These are phyloP conservation scores for Invenusta paracnida DNA, from an alignment of 2,888 invertebrate species.

Conservation along the genomic window DNA sequence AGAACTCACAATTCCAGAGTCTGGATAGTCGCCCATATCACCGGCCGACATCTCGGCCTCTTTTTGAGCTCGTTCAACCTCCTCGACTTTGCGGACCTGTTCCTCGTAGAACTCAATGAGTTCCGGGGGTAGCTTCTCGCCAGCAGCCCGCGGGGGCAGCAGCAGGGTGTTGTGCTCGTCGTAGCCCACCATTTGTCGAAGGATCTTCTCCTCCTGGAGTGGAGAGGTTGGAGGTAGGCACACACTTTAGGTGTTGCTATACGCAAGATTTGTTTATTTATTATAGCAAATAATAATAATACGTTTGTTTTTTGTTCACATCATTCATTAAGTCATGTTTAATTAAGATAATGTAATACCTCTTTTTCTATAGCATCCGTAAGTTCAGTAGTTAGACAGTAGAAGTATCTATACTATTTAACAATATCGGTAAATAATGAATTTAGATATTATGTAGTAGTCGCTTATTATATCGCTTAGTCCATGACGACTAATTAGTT, in stretches of 20 bases:
- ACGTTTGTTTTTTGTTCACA: too few species aligned
- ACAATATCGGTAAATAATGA: background rate
- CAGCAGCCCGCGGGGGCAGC: constrained; percentile 56
- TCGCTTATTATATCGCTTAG: constrained; percentile 44
- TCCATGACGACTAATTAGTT: too few species aligned
- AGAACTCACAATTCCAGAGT: background rate
- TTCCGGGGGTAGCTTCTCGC: constrained; percentile 60
- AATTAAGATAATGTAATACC: too few species aligned
- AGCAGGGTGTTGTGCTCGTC: constrained; percentile 60
- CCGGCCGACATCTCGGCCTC: constrained; percentile 50
- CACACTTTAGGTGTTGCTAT: too few species aligned
- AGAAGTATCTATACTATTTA: too few species aligned
- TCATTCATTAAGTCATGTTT: too few species aligned
- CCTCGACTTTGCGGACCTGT: constrained; percentile 57
- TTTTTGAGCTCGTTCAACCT: constrained; percentile 52
- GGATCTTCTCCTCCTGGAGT: constrained; percentile 50
- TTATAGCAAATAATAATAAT: too few species aligned
- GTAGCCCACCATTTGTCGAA: constrained; percentile 60
- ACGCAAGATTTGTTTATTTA: too few species aligned
- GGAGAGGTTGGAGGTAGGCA: too few species aligned
- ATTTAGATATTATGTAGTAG: background rate
- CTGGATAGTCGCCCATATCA: constrained; percentile 51
- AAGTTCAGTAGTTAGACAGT: too few species aligned
- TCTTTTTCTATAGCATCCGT: too few species aligned
- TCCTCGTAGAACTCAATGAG: constrained; percentile 59